Conservation (phyloP, 2,797 vertebrate species). For the Hafferia zeledoni region DNA sequence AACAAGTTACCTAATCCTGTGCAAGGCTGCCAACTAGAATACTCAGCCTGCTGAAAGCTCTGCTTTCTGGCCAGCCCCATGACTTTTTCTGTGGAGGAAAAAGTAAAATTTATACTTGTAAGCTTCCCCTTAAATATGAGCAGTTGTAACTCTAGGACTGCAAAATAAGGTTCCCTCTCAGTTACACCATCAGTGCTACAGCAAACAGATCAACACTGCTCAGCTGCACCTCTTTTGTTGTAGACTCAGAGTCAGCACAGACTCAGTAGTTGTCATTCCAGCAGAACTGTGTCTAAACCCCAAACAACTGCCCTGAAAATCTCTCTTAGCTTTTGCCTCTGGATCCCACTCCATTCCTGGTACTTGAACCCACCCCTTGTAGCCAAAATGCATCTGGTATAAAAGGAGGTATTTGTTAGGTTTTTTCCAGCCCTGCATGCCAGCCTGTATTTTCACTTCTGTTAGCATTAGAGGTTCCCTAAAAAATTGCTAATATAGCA, state of each 20-base stretch:
- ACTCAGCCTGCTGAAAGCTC: background rate
- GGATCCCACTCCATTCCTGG: background rate
- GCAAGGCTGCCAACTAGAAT: background rate
- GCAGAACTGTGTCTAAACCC: background rate
- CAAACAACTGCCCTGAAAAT: background rate
- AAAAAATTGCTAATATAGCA: background rate
- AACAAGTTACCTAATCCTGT: background rate
- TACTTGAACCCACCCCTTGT: background rate
- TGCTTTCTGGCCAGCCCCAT: background rate
- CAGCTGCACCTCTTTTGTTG: background rate
- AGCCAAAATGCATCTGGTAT: background rate
- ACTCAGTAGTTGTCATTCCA: background rate
- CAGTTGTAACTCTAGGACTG: background rate
- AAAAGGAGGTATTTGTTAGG: background rate
- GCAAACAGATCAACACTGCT: background rate
- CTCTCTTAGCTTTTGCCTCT: background rate
- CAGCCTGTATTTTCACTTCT: background rate
- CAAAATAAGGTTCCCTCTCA: background rate
- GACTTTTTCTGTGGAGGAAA: background rate
- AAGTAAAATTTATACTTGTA: background rate
- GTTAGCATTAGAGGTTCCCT: background rate
- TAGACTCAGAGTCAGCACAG: background rate
- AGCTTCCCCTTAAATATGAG: background rate
- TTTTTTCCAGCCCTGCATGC: background rate
- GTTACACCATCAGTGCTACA: background rate